phyloP scores from a whole-genome alignment of 2,888 invertebrate genomes.

The Drosophila antonietae region DNA sequence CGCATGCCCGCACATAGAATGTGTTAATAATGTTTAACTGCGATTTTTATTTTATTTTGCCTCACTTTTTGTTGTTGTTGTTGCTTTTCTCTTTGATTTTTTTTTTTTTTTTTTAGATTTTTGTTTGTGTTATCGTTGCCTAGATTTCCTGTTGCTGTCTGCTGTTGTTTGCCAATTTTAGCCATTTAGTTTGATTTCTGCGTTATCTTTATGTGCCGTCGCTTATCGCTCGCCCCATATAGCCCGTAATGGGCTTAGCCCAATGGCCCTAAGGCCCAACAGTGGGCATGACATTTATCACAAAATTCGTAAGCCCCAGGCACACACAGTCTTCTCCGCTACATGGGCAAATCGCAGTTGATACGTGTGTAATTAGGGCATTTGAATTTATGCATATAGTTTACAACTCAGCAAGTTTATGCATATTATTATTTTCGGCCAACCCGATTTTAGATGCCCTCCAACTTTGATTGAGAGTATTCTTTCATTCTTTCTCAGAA shows the following conservation, averaged over 20 bases:
- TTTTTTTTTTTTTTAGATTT: constrained; percentile 16
- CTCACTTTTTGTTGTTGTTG: constrained; percentile 15
- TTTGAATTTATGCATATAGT: constrained; percentile 16
- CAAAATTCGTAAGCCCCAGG: constrained; percentile 23
- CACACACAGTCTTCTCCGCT: constrained; percentile 20
- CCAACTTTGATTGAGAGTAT: neutral
- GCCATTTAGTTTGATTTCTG: constrained; percentile 78
- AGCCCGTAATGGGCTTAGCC: constrained; percentile 70
- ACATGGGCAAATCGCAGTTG: neutral
- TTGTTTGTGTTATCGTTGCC: constrained; percentile 49
- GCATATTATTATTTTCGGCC: neutral
- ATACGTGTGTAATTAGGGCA: constrained; percentile 12
- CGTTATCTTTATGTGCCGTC: constrained; percentile 74
- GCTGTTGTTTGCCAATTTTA: constrained; percentile 69
- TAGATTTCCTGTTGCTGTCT: constrained; percentile 73
- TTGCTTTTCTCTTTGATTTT: constrained; percentile 3
- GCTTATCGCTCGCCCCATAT: constrained; percentile 65
- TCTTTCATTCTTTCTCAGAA: neutral
- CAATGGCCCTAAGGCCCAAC: constrained; percentile 26
- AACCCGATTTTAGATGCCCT: no score
- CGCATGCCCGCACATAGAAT: constrained; percentile 43
- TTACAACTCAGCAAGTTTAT: neutral
- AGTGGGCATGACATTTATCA: constrained; percentile 52
- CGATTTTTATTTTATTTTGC: constrained; percentile 66
- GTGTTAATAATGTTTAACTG: constrained; percentile 80